A percentile compares a stretch with the other conserved stretches of the same genome.
Evolutionary conservation across 2,888 invertebrate species (phyloP).

Genomic region (Cataglyphis rosenhaueri): DNA sequence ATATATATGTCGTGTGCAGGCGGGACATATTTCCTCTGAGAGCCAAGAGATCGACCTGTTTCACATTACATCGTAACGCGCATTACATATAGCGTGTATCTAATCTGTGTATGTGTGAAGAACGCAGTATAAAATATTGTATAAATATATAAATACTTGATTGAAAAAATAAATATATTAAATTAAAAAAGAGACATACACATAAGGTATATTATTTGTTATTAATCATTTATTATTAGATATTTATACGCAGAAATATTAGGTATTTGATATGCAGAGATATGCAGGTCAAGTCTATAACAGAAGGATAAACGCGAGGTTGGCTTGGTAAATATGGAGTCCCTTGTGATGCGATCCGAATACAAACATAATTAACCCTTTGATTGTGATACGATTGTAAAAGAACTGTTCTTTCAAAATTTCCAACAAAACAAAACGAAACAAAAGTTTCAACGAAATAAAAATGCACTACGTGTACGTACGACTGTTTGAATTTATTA

Average conservation of each 20-base stretch:
- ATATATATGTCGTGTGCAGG: conserved; percentile 56
- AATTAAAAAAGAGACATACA: conserved; percentile 84
- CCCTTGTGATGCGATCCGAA: conserved; percentile 45
- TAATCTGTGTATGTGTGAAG: conserved; percentile 74
- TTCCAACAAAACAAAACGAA: not conserved
- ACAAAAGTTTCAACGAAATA: not conserved
- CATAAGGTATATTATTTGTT: conserved; percentile 81
- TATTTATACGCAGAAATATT: conserved; percentile 58
- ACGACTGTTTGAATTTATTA: not conserved
- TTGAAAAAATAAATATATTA: conserved; percentile 85
- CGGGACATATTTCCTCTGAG: conserved; percentile 78
- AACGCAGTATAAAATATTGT: conserved; percentile 85
- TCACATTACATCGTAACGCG: conserved; percentile 69
- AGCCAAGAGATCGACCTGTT: conserved; percentile 84
- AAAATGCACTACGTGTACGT: conserved; percentile 1
- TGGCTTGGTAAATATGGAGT: conserved; percentile 54
- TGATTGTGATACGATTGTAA: conserved; percentile 18
- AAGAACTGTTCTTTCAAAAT: not conserved
- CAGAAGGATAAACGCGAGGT: conserved; percentile 69
- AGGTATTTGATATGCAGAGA: conserved; percentile 75
- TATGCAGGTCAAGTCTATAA: conserved; percentile 82
- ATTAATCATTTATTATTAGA: conserved; percentile 40
- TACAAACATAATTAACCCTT: conserved; percentile 20
- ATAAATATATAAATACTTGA: conserved; percentile 85
- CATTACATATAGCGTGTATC: conserved; percentile 68